Evolutionary conservation across 30 jellyfish, hydroid and myxozoan species (phyloP).

Genomic region (Aurelia aurita complex sp. Pacific): DNA sequence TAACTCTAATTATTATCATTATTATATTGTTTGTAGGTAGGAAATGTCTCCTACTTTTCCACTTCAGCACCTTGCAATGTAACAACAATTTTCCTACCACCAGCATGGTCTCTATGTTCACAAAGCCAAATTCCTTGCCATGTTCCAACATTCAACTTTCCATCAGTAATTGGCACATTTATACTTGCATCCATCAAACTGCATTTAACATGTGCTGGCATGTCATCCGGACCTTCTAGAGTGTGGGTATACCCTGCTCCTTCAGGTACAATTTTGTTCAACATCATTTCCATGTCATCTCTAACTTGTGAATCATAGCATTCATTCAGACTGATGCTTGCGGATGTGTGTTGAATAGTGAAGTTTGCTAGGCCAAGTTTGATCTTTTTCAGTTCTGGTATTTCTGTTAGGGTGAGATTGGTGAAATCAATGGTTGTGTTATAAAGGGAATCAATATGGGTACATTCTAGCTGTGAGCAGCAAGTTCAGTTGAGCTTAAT

Average conservation of each 20-base stretch:
- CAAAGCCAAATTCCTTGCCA: constrained; percentile 99
- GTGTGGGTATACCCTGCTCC: constrained; percentile 87
- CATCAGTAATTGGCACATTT: constrained; percentile 84
- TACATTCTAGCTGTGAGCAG: too few relatives aligned
- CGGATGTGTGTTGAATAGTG: constrained; percentile 91
- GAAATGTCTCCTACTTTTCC: not conserved
- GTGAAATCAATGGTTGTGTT: too few relatives aligned
- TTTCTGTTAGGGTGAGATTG: constrained; percentile 26
- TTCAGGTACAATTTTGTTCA: constrained; percentile 88
- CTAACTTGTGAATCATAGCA: constrained; percentile 91
- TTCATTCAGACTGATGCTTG: constrained; percentile 90
- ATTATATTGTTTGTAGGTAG: not conserved
- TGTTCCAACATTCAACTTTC: constrained; percentile 87
- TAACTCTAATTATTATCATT: too few relatives aligned
- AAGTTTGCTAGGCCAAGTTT: constrained; percentile 82
- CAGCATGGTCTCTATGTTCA: constrained; percentile 88
- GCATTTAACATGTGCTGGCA: constrained; percentile 98
- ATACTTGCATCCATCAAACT: constrained; percentile 91
- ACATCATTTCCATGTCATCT: constrained; percentile 92
- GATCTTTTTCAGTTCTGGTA: constrained; percentile 80
- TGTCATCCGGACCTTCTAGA: constrained; percentile 95
- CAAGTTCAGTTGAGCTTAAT: too few relatives aligned
- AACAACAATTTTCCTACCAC: constrained; percentile 78
- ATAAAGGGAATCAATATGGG: too few relatives aligned
- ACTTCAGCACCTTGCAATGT: constrained; percentile 88